Base-by-base conservation (phyloP, 2,888 invertebrate genomes). In the Eupeodes luniger region DNA sequence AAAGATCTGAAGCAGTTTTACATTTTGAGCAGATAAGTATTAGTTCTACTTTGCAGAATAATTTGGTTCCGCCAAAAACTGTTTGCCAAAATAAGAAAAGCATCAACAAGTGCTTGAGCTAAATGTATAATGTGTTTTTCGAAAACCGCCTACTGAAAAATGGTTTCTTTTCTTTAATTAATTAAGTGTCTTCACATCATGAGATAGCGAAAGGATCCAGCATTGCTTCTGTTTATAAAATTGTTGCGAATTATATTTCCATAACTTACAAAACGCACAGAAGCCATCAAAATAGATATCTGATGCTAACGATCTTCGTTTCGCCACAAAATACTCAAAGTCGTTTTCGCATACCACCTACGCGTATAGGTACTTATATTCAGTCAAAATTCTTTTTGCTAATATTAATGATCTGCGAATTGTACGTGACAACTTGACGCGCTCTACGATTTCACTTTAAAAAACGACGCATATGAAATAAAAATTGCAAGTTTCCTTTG, bases 341-440 rank as follows among this genome's bases (percentile, higher is more conserved):
- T 3, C 27, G 27, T n/a, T 55, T 57, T 57, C 44, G 57, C 40
- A 27, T 27, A 27, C 2, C 27, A 27, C 27, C 27, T 27, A 27
- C 27, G 27, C 27, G 27, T 27, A 27, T 27, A 27, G 27, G 27
- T 27, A 2, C 27, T 27, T 27, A 27, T 34, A 70, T 69, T 47
- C 70, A 44, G 19, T 57, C 14, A 44, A 47, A 57, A 16, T 9
- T 44, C 79, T 62, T 16, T 36, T 16, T 36, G 12, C 66, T 51
- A 67, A 87, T 87, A 87, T 88, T 81, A 88, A 88, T 85, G 87
- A 88, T 88, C 87, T 84, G 84, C 87, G 87, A 88, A 77, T 84
- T 51, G 77, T 85, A 88, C 85, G 85, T 85, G 85, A 88, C 87
- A 81, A 88, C 84, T 81, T 81, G 85, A 57, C 74, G 80, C 87